Evolutionary conservation across 2,113 vertebrate genomes (phyloP).

Genomic region (Cochlearius cochlearius): DNA sequence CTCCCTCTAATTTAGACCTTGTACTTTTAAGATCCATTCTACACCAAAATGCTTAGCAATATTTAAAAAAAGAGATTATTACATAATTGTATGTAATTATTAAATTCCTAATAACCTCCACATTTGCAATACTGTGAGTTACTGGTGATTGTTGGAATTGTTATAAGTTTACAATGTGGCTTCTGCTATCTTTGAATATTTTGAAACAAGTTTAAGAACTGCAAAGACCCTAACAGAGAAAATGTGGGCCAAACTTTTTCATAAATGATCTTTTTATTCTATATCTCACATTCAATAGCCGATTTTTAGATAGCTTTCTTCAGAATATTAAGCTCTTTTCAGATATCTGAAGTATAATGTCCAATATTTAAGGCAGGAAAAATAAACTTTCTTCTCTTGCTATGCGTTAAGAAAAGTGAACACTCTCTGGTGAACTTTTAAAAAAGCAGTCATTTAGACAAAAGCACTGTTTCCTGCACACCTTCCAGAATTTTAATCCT

Average conservation of each 20-base stretch:
- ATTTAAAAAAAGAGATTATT: fast-evolving
- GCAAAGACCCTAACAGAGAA: background rate
- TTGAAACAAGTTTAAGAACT: background rate
- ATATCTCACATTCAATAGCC: background rate
- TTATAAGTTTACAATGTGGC: background rate
- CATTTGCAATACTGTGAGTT: background rate
- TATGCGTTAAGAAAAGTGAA: background rate
- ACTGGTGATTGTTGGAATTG: background rate
- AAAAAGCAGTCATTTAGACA: background rate
- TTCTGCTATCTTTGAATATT: background rate
- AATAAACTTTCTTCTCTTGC: background rate
- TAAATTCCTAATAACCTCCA: background rate
- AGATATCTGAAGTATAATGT: background rate
- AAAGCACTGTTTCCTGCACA: background rate
- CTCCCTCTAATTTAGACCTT: background rate
- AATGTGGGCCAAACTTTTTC: background rate
- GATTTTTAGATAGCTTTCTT: background rate
- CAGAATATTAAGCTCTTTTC: background rate
- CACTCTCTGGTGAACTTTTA: background rate
- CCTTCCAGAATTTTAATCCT: background rate
- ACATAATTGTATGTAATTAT: background rate
- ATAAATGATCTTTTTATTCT: background rate
- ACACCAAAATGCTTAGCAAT: background rate
- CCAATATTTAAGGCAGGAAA: background rate
- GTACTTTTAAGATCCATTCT: background rate